phyloP scores from a whole-genome alignment of 2,888 invertebrate genomes.

The Orthonychiurus folsomi region DNA sequence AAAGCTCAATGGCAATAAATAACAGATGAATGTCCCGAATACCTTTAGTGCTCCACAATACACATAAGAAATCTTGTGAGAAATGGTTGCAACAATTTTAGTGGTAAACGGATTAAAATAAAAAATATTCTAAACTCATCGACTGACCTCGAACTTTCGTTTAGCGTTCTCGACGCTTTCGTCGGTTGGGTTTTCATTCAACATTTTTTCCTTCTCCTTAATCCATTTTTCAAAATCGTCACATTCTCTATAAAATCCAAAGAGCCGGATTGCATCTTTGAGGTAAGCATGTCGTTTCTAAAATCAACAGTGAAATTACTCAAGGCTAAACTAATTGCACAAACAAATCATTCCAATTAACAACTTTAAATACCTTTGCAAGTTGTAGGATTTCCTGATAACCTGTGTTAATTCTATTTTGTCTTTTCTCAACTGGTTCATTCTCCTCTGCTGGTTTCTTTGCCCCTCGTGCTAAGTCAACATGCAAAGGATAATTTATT shows the following conservation, averaged over 20 bases:
- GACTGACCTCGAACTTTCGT: conserved; percentile 78
- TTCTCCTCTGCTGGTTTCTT: conserved; percentile 51
- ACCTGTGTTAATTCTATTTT: conserved; percentile 66
- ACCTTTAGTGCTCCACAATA: not conserved
- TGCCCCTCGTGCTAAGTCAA: conserved; percentile 23
- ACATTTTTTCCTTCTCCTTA: conserved; percentile 82
- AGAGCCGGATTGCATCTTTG: conserved; percentile 84
- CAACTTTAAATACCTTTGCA: conserved; percentile 50
- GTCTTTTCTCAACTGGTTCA: conserved; percentile 70
- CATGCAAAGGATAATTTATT: not conserved
- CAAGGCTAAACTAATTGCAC: not conserved
- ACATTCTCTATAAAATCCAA: conserved; percentile 90
- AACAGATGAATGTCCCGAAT: not conserved
- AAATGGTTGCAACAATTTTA: not conserved
- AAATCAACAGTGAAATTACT: not conserved
- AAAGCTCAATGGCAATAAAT: not conserved
- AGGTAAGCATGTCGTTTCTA: conserved; percentile 70
- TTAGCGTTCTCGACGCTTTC: conserved; percentile 88
- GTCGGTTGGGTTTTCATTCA: conserved; percentile 68
- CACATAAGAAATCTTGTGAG: not conserved
- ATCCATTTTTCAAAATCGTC: conserved; percentile 98
- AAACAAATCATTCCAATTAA: not conserved
- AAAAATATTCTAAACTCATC: not conserved
- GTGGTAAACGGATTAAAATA: not conserved
- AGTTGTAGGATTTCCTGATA: conserved; percentile 72